Conservation (phyloP, 2,797 vertebrate species). For the Pygocentrus nattereri region DNA sequence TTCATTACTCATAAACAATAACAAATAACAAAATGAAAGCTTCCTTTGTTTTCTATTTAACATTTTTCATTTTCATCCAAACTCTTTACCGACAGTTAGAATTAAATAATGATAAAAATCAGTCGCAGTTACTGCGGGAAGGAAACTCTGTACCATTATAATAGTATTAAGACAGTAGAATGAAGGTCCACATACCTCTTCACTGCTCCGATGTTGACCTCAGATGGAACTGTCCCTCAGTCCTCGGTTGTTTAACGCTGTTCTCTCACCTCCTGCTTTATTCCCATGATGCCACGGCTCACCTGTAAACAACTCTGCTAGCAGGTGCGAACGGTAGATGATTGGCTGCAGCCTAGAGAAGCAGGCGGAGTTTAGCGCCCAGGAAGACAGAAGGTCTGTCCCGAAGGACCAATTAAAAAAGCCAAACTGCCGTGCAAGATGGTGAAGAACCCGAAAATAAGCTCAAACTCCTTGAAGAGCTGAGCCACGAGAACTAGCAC, state of each 20-base stretch:
- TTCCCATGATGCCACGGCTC: slow-evolving; percentile 45
- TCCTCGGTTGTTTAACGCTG: background rate
- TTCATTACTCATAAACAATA: too few relatives aligned
- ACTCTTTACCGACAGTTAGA: background rate
- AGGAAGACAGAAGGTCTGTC: slow-evolving; percentile 29
- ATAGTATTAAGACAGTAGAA: background rate
- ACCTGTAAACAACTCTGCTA: slow-evolving; percentile 68
- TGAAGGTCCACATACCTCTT: background rate
- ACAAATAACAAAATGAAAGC: too few relatives aligned
- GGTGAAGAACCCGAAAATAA: background rate
- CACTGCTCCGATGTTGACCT: background rate
- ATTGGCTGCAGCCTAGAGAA: slow-evolving; percentile 61
- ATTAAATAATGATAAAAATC: background rate
- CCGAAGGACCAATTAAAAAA: slow-evolving; percentile 71
- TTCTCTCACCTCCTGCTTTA: background rate
- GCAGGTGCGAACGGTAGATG: slow-evolving; percentile 43
- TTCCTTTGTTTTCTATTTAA: too few relatives aligned
- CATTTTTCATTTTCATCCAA: too few relatives aligned
- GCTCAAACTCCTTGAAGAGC: background rate
- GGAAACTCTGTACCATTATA: background rate
- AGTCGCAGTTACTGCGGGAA: background rate
- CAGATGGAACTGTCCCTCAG: background rate
- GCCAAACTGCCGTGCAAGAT: slow-evolving; percentile 37
- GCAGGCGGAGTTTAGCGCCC: slow-evolving; percentile 14
- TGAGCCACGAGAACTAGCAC: background rate